Percentiles rank a stretch among this genome's conserved stretches.
Evolutionary conservation across 2,113 vertebrate genomes (phyloP).

Genomic region (Lepidothrix coronata): DNA sequence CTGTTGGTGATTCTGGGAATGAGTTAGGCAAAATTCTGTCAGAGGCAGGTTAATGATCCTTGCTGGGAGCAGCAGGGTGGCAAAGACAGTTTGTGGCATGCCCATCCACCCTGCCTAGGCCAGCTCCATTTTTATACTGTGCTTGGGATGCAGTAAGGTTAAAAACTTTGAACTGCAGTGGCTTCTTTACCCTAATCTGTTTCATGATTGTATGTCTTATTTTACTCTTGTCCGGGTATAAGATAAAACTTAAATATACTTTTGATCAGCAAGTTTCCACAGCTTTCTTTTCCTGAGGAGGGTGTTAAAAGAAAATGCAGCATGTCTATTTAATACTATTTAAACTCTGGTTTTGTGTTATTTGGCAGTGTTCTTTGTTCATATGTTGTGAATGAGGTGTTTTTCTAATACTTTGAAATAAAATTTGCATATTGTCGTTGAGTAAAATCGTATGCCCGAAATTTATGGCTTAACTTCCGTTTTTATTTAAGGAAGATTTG

Average conservation of each 20-base stretch:
- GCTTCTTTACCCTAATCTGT: background rate
- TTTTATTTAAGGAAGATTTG: background rate
- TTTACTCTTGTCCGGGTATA: background rate
- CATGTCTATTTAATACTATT: background rate
- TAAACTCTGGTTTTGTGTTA: background rate
- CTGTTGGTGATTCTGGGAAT: background rate
- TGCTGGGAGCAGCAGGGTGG: background rate
- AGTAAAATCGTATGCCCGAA: background rate
- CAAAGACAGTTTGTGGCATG: background rate
- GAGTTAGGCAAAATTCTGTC: background rate
- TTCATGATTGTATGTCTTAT: background rate
- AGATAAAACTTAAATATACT: background rate
- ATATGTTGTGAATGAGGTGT: background rate
- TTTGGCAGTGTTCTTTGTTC: background rate
- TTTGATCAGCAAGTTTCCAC: background rate
- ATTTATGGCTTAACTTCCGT: background rate
- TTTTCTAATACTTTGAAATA: background rate
- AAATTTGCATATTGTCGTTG: background rate
- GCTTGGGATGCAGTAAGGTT: background rate
- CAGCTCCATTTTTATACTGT: background rate
- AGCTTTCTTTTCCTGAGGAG: background rate
- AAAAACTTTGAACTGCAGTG: background rate
- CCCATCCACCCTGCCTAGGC: background rate
- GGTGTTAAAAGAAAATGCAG: background rate
- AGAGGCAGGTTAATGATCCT: background rate